Conservation (phyloP, 2,113 vertebrate genomes). For the Tretioscincus oriximinensis region DNA sequence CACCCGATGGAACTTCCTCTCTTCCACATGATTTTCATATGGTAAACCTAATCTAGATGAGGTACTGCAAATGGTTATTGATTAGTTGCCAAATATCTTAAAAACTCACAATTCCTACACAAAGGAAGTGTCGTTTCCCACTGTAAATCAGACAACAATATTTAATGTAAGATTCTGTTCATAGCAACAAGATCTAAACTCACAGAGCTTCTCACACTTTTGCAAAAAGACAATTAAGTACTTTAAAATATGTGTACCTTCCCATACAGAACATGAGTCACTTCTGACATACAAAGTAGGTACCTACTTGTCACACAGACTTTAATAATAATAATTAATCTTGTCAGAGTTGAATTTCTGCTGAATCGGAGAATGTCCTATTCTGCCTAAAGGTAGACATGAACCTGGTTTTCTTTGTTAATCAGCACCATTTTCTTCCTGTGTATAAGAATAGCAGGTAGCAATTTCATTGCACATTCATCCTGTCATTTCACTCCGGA, state of each 20-base stretch:
- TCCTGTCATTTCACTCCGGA: constrained; percentile 11
- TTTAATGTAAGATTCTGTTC: neutral
- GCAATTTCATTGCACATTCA: constrained; percentile 14
- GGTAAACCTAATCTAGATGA: too few relatives aligned
- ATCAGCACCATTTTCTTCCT: neutral
- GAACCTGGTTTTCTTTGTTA: constrained; percentile 14
- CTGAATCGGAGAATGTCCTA: neutral
- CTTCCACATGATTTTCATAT: too few relatives aligned
- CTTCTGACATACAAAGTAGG: neutral
- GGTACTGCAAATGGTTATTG: too few relatives aligned
- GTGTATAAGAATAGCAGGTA: constrained; percentile 14
- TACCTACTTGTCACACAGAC: neutral
- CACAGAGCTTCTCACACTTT: neutral
- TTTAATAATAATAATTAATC: constrained; percentile 36
- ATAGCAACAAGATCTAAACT: neutral
- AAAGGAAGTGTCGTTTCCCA: too few relatives aligned
- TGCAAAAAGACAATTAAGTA: neutral
- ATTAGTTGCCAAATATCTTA: too few relatives aligned
- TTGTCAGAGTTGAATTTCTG: neutral
- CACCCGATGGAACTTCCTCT: too few relatives aligned
- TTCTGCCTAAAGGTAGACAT: constrained; percentile 1
- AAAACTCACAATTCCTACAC: too few relatives aligned
- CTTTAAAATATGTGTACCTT: neutral
- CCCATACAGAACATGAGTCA: neutral
- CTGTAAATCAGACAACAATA: too few relatives aligned